phyloP scores from a whole-genome alignment of 2,888 invertebrate genomes.

The Aphidius colemani region DNA sequence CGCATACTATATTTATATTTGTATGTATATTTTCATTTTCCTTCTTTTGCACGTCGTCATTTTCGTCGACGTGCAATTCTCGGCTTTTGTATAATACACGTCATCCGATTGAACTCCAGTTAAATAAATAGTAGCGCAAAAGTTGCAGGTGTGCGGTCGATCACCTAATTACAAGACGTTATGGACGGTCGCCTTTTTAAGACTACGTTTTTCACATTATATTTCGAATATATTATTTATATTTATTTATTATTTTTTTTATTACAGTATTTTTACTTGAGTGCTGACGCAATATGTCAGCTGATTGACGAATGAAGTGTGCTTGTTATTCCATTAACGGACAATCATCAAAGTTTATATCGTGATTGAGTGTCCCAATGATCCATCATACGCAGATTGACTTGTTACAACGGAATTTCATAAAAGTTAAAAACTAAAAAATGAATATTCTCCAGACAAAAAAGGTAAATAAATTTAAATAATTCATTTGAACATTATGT shows the following conservation, averaged over 20 bases:
- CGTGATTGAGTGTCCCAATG: conserved; percentile 10
- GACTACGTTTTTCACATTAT: conserved; percentile 36
- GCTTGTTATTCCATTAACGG: conserved; percentile 22
- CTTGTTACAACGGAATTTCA: not conserved
- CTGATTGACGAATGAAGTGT: conserved; percentile 29
- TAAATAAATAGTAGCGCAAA: no score
- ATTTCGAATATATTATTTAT: conserved; percentile 8
- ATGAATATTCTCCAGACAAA: no score
- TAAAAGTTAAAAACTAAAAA: no score
- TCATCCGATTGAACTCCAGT: conserved; percentile 15
- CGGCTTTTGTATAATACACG: conserved; percentile 10
- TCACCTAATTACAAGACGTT: conserved; percentile 49
- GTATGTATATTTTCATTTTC: conserved; percentile 12
- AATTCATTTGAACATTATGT: no score
- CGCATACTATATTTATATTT: conserved; percentile 33
- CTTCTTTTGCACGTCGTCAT: conserved; percentile 4
- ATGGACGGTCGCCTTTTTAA: conserved; percentile 44
- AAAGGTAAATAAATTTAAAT: no score
- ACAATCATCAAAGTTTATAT: conserved; percentile 16
- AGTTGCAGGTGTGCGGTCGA: conserved; percentile 48
- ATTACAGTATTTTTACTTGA: conserved; percentile 4
- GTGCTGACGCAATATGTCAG: conserved; percentile 24
- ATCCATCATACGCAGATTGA: conserved; percentile 20
- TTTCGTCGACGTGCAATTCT: not conserved
- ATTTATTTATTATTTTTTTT: conserved; percentile 10